Percentiles rank a stretch among this genome's conserved stretches.
phyloP scores from a whole-genome alignment of 2,797 vertebrate species.

The Uromys caudimaculatus region DNA sequence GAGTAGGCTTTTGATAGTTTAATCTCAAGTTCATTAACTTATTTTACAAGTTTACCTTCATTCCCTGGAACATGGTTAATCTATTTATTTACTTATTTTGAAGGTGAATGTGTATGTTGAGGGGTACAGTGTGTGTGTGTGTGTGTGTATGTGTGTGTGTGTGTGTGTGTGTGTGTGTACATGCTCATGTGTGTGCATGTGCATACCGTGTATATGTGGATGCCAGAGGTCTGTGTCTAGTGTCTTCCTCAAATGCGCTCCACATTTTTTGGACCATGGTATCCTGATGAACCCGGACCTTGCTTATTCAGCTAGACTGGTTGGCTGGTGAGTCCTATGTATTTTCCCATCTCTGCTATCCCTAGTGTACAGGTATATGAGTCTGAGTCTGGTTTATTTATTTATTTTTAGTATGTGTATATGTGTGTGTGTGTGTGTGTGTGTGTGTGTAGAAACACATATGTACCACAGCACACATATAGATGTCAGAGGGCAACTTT shows the following conservation, averaged over 20 bases:
- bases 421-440: background rate
- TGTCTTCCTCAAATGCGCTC: background rate
- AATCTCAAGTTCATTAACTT: background rate
- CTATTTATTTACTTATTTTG: background rate
- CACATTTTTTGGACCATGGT: background rate
- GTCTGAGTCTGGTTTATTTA: too few species aligned
- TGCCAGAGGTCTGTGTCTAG: background rate
- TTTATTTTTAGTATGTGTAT: background rate
- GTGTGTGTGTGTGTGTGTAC: background rate
- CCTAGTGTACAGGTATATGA: too few species aligned
- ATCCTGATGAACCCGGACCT: background rate
- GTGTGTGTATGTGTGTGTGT: background rate
- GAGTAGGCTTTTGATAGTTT: background rate
- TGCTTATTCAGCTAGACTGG: background rate
- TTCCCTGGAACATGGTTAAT: background rate
- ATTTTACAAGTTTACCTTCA: background rate
- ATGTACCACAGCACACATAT: background rate
- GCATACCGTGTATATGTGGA: background rate
- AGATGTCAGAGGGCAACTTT: background rate
- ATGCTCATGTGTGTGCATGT: background rate
- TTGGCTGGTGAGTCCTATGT: background rate
- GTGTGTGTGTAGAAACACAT: background rate
- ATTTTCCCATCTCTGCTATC: background rate
- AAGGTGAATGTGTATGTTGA: background rate
- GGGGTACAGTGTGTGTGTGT: background rate